These are phyloP conservation scores for Drosophila bipectinata DNA, from an alignment of 1,140 invertebrate genomes.

Conservation along the genomic window DNA sequence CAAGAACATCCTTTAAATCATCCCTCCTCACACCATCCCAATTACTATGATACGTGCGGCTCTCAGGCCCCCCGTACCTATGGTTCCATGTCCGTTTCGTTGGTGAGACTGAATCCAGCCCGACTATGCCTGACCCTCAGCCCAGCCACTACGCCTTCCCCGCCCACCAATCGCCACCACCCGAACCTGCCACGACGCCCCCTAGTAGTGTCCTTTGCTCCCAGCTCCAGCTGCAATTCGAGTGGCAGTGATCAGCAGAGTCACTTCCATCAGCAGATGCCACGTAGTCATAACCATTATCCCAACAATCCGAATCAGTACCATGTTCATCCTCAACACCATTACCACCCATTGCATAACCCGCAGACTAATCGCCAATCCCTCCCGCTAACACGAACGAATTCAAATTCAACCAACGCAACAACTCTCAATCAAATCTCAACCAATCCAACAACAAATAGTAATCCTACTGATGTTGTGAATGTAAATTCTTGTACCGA, in stretches of 20 bases:
- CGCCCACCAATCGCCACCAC: neutral
- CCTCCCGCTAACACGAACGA: conserved; percentile 83
- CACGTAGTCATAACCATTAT: conserved; percentile 44
- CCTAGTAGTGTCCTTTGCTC: conserved; percentile 46
- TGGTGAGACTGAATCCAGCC: conserved; percentile 70
- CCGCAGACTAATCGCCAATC: conserved; percentile 83
- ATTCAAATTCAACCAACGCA: conserved; percentile 82
- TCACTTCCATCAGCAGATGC: conserved; percentile 28
- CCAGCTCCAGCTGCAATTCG: conserved; percentile 4
- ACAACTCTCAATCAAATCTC: conserved; percentile 70
- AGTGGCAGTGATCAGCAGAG: conserved; percentile 42
- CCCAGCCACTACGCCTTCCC: conserved; percentile 27
- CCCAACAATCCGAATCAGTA: conserved; percentile 27
- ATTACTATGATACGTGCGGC: conserved; percentile 57
- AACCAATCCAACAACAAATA: conserved; percentile 83
- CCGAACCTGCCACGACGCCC: conserved; percentile 27
- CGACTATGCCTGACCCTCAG: conserved; percentile 70
- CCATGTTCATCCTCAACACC: conserved; percentile 38
- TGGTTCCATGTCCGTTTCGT: conserved; percentile 72
- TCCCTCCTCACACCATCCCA: conserved; percentile 19
- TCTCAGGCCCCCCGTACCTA: conserved; percentile 44
- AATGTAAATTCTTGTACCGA: conserved; percentile 84
- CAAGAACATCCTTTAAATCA: conserved; percentile 29
- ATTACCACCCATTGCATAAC: conserved; percentile 52
- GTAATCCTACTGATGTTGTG: conserved; percentile 82